These are phyloP conservation scores for Cydia pomonella DNA, from an alignment of 1,140 invertebrate species.

Conservation along the genomic window DNA sequence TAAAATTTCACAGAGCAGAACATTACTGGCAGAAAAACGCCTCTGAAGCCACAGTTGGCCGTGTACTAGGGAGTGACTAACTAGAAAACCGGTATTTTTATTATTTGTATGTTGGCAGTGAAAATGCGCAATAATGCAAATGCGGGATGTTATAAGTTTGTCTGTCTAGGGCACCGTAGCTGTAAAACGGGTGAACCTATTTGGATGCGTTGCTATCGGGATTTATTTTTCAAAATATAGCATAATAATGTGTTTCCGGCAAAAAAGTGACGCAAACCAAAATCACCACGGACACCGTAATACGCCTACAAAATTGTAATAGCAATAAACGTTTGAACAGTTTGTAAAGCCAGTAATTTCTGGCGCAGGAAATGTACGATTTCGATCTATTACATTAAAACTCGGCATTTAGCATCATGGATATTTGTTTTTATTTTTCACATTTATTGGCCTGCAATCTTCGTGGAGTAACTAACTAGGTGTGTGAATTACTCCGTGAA, in stretches of 20 bases:
- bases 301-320: neutral
- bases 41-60: neutral
- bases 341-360: neutral
- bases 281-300: neutral
- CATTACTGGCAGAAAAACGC: neutral
- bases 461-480: too few relatives aligned
- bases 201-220: too few relatives aligned
- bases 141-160: neutral
- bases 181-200: too few relatives aligned
- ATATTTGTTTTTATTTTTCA: too few relatives aligned
- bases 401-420: too few relatives aligned
- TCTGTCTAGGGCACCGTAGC: too few relatives aligned
- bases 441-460: too few relatives aligned
- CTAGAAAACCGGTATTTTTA: conserved; percentile 12
- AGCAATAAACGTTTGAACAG: neutral
- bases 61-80: conserved; percentile 3
- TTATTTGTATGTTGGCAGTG: neutral
- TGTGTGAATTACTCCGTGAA: too few relatives aligned
- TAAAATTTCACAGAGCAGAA: neutral
- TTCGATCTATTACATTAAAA: too few relatives aligned
- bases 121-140: neutral
- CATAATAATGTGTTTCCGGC: too few relatives aligned
- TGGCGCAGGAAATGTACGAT: neutral
- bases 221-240: too few relatives aligned
- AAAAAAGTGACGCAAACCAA: too few relatives aligned